A percentile compares a stretch with the other conserved stretches of the same genome.
Evolutionary conservation across 2,113 vertebrate genomes (phyloP).

Genomic region (Poeciliopsis retropinna): DNA sequence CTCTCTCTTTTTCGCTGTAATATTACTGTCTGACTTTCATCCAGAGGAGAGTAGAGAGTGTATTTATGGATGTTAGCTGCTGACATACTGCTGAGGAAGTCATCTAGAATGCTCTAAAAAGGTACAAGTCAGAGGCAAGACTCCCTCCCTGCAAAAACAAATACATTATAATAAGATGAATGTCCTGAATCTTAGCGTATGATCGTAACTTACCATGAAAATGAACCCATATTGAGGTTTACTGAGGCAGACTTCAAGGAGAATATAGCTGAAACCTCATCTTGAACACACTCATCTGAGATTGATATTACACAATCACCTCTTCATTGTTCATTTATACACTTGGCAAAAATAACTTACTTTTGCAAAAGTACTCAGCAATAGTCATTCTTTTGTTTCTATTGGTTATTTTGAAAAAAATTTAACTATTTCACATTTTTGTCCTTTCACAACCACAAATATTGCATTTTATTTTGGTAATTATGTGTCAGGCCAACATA

Average conservation of each 20-base stretch:
- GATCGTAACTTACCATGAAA: slow-evolving; percentile 13
- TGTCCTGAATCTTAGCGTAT: slow-evolving; percentile 28
- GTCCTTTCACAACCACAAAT: background rate
- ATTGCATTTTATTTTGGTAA: background rate
- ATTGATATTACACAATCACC: background rate
- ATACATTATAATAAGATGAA: slow-evolving; percentile 16
- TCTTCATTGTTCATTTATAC: background rate
- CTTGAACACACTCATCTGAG: background rate
- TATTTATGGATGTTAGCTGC: slow-evolving; percentile 56
- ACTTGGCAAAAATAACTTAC: background rate
- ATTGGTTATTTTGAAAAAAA: too few species aligned
- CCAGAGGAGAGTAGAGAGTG: slow-evolving; percentile 28
- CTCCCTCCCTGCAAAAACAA: background rate
- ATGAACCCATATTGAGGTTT: slow-evolving; percentile 36
- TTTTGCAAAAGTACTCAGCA: background rate
- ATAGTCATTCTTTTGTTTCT: too few species aligned
- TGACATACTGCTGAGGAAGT: slow-evolving; percentile 54
- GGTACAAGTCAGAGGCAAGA: slow-evolving; percentile 16
- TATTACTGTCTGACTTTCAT: slow-evolving; percentile 51
- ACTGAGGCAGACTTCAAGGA: slow-evolving; percentile 22
- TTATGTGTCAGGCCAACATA: background rate
- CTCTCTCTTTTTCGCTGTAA: slow-evolving; percentile 22
- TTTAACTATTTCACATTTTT: too few species aligned
- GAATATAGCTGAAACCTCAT: background rate
- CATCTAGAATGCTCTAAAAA: slow-evolving; percentile 39